Evolutionary conservation across 1,140 invertebrate genomes (phyloP).

Genomic region (Andricus grossulariae): DNA sequence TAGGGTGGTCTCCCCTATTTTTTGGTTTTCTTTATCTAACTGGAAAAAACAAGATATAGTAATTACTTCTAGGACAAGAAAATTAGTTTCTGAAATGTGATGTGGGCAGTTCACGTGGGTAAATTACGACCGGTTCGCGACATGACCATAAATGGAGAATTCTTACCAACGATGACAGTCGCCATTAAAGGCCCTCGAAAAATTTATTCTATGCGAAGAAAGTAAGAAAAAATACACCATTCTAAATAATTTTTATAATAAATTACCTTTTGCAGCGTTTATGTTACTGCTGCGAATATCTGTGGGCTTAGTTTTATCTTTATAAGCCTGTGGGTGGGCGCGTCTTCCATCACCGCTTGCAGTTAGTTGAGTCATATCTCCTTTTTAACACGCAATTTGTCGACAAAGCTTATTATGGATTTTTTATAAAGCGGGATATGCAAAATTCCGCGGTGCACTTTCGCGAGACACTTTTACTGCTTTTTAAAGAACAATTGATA

Average conservation of each 20-base stretch:
- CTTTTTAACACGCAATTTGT: slow-evolving; percentile 11
- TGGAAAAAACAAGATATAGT: too few species aligned
- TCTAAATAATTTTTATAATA: neutral
- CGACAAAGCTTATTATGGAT: slow-evolving; percentile 2
- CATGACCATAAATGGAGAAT: slow-evolving; percentile 29
- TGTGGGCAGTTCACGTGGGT: neutral
- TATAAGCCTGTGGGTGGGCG: slow-evolving; percentile 77
- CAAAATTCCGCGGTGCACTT: slow-evolving; percentile 17
- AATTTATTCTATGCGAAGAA: neutral
- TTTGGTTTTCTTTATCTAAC: too few species aligned
- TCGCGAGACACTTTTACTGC: slow-evolving; percentile 29
- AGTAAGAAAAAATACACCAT: neutral
- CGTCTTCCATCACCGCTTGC: slow-evolving; percentile 2
- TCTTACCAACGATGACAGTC: neutral
- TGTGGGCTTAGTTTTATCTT: slow-evolving; percentile 94
- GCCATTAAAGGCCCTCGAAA: neutral
- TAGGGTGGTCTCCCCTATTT: too few species aligned
- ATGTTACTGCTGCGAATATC: slow-evolving; percentile 98
- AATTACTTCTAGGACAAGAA: neutral
- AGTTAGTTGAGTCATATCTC: slow-evolving; percentile 39
- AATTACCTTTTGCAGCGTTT: slow-evolving; percentile 96
- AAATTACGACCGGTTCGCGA: neutral
- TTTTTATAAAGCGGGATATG: slow-evolving; percentile 24
- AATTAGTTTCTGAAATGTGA: too few species aligned
- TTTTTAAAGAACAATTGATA: neutral